Evolutionary conservation across 1,140 invertebrate species (phyloP), one percentile per base, ranked within the genome.

Genomic region (Anastrepha ludens): DNA sequence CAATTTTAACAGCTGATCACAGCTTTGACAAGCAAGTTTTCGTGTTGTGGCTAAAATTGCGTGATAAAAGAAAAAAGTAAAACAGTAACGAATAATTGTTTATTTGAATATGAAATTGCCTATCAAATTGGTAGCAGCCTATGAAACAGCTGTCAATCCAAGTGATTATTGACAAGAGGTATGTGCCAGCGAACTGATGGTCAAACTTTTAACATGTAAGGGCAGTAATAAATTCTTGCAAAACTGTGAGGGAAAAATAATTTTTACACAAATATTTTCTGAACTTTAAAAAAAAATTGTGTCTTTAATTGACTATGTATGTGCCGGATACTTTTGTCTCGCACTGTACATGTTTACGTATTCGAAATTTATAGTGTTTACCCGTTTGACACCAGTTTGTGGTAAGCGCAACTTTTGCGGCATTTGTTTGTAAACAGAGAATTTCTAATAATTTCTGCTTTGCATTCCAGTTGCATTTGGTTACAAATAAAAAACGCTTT

Each of bases 391-490:
- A 29, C 64, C 1, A 7, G 64, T 6, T n/a, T 47, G 67, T 39
- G 67, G 41, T 74, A 39, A 74, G 67, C 11, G 67, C 67, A 44
- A 47, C 67, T 74, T 74, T 47, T 74, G 67, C 67, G 74, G 74
- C n/a, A 58, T n/a, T n/a, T 47, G 41, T 74, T 81, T 81, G 6
- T 81, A 20, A 55, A 81, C 17, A 81, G 39, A 13, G n/a, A 29
- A 81, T 20, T 81, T 81, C 47, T 50, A 13, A 41, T 9, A 20
- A 55, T 20, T 81, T 58, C 11, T 20, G n/a, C 47, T 2, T 9
- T 55, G 50, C 20, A 7, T n/a, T 13, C 8, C 17, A 29, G 74
- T 6, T 55, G 3, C 15, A 50, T 81, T 44, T 55, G 44, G 39
- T 15, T 17, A 17, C 7, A 74, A 6, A 15, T 39, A 7, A 29